A percentile compares a stretch with the other conserved stretches of the same genome.
phyloP scores from a whole-genome alignment of 2,113 vertebrate genomes.

The Sander lucioperca region DNA sequence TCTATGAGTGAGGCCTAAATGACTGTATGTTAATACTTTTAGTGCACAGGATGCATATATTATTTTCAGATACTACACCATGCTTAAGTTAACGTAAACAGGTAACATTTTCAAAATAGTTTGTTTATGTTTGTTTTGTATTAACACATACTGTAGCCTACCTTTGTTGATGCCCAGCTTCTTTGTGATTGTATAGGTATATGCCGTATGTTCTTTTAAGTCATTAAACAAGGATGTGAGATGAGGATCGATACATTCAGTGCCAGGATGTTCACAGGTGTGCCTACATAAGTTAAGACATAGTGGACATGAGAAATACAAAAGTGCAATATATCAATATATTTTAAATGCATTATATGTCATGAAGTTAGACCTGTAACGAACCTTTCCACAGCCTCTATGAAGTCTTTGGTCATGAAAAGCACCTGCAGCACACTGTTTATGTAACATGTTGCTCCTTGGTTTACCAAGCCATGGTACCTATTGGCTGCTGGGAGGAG shows the following conservation, averaged over 20 bases:
- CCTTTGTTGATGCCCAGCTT: constrained; percentile 67
- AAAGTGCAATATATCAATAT: neutral
- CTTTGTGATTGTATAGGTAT: constrained; percentile 28
- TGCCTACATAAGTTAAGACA: neutral
- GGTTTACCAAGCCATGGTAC: constrained; percentile 60
- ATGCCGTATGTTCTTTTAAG: fast-evolving
- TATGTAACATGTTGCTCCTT: constrained; percentile 77
- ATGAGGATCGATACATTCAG: constrained; percentile 28
- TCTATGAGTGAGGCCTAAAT: too few species aligned
- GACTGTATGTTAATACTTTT: too few species aligned
- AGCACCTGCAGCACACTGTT: constrained; percentile 81
- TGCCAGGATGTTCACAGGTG: neutral
- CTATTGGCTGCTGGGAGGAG: neutral
- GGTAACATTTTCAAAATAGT: too few species aligned
- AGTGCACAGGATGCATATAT: too few species aligned
- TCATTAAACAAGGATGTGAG: constrained; percentile 67
- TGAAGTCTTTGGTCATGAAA: constrained; percentile 73
- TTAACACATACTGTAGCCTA: constrained; percentile 19
- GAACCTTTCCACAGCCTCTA: constrained; percentile 68
- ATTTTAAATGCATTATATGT: fast-evolving
- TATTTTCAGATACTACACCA: too few species aligned
- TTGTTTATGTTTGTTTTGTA: neutral
- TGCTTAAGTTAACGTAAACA: too few species aligned
- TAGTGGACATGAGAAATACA: neutral
- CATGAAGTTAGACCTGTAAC: neutral